Conservation (phyloP, 1,140 invertebrate species). For the Periplaneta americana region DNA sequence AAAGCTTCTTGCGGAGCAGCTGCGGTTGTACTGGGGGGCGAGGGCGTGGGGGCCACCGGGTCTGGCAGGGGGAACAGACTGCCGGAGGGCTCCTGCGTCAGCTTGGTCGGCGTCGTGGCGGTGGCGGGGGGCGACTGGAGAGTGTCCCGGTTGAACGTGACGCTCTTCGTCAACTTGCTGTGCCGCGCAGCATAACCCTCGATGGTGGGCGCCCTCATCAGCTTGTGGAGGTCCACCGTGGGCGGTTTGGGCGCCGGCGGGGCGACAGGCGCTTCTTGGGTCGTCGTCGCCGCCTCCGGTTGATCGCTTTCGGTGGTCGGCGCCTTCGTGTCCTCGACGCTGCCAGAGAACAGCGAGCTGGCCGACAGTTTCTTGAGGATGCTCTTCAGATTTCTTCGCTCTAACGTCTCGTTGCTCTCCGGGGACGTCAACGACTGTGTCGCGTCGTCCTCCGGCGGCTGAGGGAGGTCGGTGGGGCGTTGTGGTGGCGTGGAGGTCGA, state of each 20-base stretch:
- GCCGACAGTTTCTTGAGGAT: constrained; percentile 74
- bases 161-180: constrained; percentile 81
- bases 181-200: constrained; percentile 69
- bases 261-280: background rate
- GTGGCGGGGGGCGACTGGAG: constrained; percentile 65
- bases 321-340: constrained; percentile 5
- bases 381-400: constrained; percentile 74
- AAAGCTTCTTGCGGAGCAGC: background rate
- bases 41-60: background rate
- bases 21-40: background rate
- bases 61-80: background rate
- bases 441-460: background rate
- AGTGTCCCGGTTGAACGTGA: constrained; percentile 80
- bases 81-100: background rate
- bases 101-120: background rate
- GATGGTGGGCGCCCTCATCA: constrained; percentile 73
- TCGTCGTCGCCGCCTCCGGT: background rate
- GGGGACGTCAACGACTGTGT: constrained; percentile 40
- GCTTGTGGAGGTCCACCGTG: constrained; percentile 23
- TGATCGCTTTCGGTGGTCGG: constrained; percentile 4
- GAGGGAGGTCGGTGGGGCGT: background rate
- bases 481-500: background rate
- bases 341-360: constrained; percentile 7
- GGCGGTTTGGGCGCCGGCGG: background rate
- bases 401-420: constrained; percentile 76